Percentiles rank a stretch among this genome's conserved stretches.
Conservation (phyloP, 1,140 invertebrate species). For the Drosophila bifasciata region DNA sequence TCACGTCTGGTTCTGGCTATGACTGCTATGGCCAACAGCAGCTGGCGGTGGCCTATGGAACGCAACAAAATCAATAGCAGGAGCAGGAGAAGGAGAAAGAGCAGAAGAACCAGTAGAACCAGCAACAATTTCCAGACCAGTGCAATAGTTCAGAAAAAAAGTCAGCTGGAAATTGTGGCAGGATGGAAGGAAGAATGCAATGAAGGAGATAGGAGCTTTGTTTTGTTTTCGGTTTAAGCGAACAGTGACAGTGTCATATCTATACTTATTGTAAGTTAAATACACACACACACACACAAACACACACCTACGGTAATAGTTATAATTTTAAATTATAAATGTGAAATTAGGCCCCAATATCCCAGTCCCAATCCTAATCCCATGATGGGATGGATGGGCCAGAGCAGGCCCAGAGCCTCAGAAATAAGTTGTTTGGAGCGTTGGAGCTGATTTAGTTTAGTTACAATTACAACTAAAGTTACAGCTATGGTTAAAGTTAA, state of each 20-base stretch:
- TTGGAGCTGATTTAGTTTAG: conserved; percentile 77
- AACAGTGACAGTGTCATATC: conserved; percentile 82
- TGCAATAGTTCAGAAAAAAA: conserved; percentile 65
- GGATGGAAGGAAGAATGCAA: not conserved
- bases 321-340: conserved; percentile 65
- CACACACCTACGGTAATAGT: conserved; percentile 54
- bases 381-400: not conserved
- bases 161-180: conserved; percentile 23
- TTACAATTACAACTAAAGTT: conserved; percentile 42
- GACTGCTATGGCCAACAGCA: conserved; percentile 69
- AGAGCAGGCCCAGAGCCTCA: not conserved
- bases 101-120: conserved; percentile 1
- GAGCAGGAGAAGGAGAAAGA: conserved; percentile 19
- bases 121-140: conserved; percentile 57
- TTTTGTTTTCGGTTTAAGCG: conserved; percentile 65
- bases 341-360: conserved; percentile 11
- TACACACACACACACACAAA: conserved; percentile 35
- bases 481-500: conserved; percentile 62
- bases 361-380: not conserved
- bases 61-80: conserved; percentile 47
- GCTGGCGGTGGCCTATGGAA: conserved; percentile 57
- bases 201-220: conserved; percentile 34
- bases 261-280: conserved; percentile 76
- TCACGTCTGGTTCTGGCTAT: conserved; percentile 44
- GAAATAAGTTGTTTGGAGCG: conserved; percentile 56